These are phyloP conservation scores for Rhabditophanes sp. DNA, from an alignment of 2,888 invertebrate genomes.

Conservation along the genomic window DNA sequence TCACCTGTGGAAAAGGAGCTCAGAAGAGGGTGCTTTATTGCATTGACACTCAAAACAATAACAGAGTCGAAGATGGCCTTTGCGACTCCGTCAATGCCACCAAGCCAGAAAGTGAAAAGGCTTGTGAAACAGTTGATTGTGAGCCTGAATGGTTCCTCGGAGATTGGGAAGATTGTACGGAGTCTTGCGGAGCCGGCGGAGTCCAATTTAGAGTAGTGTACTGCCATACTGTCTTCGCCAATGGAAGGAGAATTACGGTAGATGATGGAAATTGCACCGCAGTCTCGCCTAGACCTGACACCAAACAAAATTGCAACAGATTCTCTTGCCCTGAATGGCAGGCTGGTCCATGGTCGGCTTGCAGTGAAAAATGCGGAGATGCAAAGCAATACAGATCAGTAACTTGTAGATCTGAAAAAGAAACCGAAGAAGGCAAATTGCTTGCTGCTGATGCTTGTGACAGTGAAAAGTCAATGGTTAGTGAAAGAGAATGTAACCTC, in stretches of 20 bases:
- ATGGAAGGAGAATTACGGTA: conserved; percentile 59
- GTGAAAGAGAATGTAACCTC: conserved; percentile 42
- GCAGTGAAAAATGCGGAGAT: conserved; percentile 62
- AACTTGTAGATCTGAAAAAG: conserved; percentile 41
- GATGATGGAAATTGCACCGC: conserved; percentile 59
- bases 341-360: conserved; percentile 74
- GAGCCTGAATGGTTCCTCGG: conserved; percentile 57
- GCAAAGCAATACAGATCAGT: conserved; percentile 46
- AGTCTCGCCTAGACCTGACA: conserved; percentile 45
- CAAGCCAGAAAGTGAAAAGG: conserved; percentile 62
- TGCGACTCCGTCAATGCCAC: conserved; percentile 58
- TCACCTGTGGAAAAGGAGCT: conserved; percentile 70
- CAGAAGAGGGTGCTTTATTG: conserved; percentile 66
- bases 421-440: conserved; percentile 53
- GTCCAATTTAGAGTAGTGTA: conserved; percentile 51
- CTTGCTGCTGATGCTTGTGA: conserved; percentile 56
- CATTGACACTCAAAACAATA: conserved; percentile 58
- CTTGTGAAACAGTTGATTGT: conserved; percentile 40
- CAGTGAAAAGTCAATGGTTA: conserved; percentile 31
- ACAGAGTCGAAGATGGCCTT: conserved; percentile 58
- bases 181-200: conserved; percentile 62
- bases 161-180: conserved; percentile 66
- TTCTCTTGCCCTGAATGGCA: conserved; percentile 71
- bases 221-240: conserved; percentile 60
- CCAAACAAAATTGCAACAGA: conserved; percentile 55